Conservation (phyloP, 2,797 vertebrate genomes). For the Novumbra hubbsi region DNA sequence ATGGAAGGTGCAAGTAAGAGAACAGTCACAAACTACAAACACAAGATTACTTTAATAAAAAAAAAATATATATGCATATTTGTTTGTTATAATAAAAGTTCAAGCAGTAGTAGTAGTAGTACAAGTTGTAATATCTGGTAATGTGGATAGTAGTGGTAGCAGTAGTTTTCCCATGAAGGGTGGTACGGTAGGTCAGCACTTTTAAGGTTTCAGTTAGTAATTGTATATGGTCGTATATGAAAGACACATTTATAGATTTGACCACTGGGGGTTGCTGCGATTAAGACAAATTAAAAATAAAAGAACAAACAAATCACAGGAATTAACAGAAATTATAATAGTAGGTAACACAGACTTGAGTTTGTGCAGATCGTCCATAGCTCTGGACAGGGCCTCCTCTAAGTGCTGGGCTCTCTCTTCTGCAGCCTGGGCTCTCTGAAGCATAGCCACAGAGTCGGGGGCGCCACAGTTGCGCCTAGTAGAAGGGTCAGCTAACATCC, state of each 20-base stretch:
- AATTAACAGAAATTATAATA: neutral
- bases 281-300: too few species aligned
- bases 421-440: slow-evolving; percentile 68
- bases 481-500: slow-evolving; percentile 23
- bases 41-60: neutral
- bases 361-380: slow-evolving; percentile 86
- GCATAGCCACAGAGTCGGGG: slow-evolving; percentile 39
- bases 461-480: slow-evolving; percentile 29
- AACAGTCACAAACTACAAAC: neutral
- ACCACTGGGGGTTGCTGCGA: too few species aligned
- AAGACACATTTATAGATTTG: neutral
- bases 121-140: neutral
- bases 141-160: neutral
- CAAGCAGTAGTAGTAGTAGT: neutral
- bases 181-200: too few species aligned
- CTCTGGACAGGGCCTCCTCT: slow-evolving; percentile 81
- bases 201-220: neutral
- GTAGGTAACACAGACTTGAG: slow-evolving; percentile 78
- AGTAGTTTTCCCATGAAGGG: neutral
- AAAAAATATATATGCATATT: neutral
- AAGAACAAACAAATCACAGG: neutral
- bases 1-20: slow-evolving; percentile 25
- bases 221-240: neutral
- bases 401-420: slow-evolving; percentile 78
- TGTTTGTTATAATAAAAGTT: neutral